Conservation (phyloP, 2,888 invertebrate species). For the Napeogenes inachia region DNA sequence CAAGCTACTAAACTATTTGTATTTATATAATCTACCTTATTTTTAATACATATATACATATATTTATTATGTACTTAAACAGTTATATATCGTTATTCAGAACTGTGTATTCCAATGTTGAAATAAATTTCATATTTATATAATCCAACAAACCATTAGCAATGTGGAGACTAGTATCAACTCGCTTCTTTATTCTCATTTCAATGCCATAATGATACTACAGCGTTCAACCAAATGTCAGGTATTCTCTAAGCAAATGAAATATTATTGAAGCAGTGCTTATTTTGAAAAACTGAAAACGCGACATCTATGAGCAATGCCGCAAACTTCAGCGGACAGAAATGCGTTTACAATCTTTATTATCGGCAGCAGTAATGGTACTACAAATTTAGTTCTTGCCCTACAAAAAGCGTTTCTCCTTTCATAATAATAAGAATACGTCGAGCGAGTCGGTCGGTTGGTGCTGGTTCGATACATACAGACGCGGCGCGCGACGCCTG, state of each 20-base stretch:
- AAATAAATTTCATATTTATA: slow-evolving; percentile 16
- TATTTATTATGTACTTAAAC: no score
- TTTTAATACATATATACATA: no score
- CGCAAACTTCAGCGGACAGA: slow-evolving; percentile 71
- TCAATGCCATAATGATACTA: slow-evolving; percentile 22
- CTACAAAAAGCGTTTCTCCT: slow-evolving; percentile 79
- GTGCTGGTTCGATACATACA: slow-evolving; percentile 70
- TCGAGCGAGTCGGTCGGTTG: slow-evolving; percentile 74
- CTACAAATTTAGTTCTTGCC: slow-evolving; percentile 77
- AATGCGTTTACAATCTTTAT: slow-evolving; percentile 75
- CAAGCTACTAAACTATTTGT: slow-evolving; percentile 37
- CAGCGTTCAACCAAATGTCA: slow-evolving; percentile 20
- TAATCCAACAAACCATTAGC: slow-evolving; percentile 18
- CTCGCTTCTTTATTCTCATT: slow-evolving; percentile 15
- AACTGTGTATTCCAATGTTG: neutral
- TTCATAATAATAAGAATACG: slow-evolving; percentile 81
- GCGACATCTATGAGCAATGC: slow-evolving; percentile 72
- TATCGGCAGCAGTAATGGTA: slow-evolving; percentile 68
- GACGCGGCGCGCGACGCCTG: slow-evolving; percentile 45
- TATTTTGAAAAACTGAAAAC: slow-evolving; percentile 41
- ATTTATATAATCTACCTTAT: slow-evolving; percentile 6
- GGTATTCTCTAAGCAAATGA: slow-evolving; percentile 19
- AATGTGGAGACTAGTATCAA: slow-evolving; percentile 15
- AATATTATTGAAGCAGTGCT: slow-evolving; percentile 21
- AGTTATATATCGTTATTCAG: no score